A percentile compares a stretch with the other conserved stretches of the same genome.
These are phyloP conservation scores for Luidia sarsii DNA, from an alignment of 53 echinoderm and acorn worm species.

Conservation along the genomic window DNA sequence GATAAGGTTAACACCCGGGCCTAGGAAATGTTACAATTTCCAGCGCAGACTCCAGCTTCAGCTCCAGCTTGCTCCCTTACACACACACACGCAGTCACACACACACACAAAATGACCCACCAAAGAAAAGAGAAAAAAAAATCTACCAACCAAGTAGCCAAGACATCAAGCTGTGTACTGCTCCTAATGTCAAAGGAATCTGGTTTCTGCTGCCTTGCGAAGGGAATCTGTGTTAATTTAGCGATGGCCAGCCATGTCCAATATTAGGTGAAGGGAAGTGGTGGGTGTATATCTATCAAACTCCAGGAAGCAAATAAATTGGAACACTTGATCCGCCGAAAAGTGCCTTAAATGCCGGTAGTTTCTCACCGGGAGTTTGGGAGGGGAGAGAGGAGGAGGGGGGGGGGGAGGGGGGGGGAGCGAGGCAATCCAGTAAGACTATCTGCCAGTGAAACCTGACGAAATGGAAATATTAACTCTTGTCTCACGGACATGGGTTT, in stretches of 20 bases:
- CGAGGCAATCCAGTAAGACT: constrained; percentile 18
- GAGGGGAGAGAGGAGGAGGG: too few species aligned
- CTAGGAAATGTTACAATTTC: constrained; percentile 37
- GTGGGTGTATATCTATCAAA: constrained; percentile 46
- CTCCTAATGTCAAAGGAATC: constrained; percentile 43
- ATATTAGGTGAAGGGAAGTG: too few species aligned
- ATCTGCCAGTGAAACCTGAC: constrained; percentile 41
- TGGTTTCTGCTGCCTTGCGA: constrained; percentile 4
- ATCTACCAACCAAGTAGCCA: too few species aligned
- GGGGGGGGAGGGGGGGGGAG: too few species aligned
- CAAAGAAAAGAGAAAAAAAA: too few species aligned
- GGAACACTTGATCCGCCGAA: constrained; percentile 38
- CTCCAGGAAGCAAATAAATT: constrained; percentile 55
- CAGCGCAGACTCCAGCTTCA: too few species aligned
- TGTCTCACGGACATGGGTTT: too few species aligned
- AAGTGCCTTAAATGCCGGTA: constrained; percentile 52
- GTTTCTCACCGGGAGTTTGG: neutral
- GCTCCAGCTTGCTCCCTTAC: too few species aligned
- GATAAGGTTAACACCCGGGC: constrained; percentile 51
- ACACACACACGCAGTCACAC: too few species aligned
- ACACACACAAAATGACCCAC: too few species aligned
- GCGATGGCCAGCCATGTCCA: neutral
- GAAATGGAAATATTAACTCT: constrained; percentile 46
- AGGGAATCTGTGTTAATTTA: constrained; percentile 19
- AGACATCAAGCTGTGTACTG: too few species aligned